A percentile compares a stretch with the other conserved stretches of the same genome.
These are phyloP conservation scores for Anguilla pacifica DNA, from an alignment of 2,797 vertebrate species.

Conservation along the genomic window DNA sequence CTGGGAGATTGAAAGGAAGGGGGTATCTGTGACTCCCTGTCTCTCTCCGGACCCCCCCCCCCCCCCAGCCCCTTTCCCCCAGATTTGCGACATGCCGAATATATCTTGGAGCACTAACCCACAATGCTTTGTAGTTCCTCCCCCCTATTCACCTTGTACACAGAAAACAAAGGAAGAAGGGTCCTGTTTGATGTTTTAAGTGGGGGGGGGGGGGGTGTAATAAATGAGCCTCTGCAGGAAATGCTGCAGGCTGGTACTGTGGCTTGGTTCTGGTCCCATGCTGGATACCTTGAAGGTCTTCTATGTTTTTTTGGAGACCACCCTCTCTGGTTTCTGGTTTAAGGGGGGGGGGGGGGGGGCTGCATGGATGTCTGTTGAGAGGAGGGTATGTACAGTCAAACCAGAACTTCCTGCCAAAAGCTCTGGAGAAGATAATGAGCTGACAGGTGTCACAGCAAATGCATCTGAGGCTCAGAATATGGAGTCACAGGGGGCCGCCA, in stretches of 20 bases:
- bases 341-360: no score
- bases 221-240: background rate
- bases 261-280: background rate
- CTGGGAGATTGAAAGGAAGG: background rate
- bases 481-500: background rate
- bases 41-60: background rate
- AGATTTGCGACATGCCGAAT: background rate
- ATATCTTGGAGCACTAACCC: background rate
- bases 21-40: background rate
- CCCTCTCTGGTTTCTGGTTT: background rate
- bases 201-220: background rate
- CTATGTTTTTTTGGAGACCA: background rate
- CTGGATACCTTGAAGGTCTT: background rate
- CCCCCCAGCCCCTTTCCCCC: no score
- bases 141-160: background rate
- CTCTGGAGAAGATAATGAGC: background rate
- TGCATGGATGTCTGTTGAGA: background rate
- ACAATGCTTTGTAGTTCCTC: background rate
- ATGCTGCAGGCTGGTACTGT: background rate
- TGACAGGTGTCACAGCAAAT: background rate
- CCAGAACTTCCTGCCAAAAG: background rate
- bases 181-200: background rate
- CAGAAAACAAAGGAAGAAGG: background rate
- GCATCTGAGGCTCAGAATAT: background rate
- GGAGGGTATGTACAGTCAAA: background rate